phyloP scores from a whole-genome alignment of 2,888 invertebrate genomes.

The Prenolepis imparis region DNA sequence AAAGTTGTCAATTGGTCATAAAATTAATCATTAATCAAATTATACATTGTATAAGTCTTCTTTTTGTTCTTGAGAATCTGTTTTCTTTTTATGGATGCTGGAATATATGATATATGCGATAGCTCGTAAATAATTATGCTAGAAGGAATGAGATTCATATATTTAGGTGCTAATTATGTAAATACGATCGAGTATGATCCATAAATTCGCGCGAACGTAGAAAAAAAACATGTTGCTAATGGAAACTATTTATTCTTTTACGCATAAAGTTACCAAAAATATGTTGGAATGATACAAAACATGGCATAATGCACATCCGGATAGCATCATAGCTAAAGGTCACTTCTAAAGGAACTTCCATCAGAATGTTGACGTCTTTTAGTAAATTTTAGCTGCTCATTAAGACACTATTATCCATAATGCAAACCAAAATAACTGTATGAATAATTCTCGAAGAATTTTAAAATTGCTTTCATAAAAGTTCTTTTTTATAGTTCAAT shows the following conservation, averaged over 20 bases:
- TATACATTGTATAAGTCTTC: not conserved
- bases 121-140: slow-evolving; percentile 14
- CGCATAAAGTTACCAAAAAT: not conserved
- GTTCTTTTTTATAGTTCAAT: not conserved
- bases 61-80: not conserved
- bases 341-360: no score
- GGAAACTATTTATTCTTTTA: not conserved
- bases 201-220: not conserved
- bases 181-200: not conserved
- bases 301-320: not conserved
- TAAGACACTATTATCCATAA: not conserved
- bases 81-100: not conserved
- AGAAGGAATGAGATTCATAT: not conserved
- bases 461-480: not conserved
- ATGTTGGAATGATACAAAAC: not conserved
- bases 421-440: not conserved
- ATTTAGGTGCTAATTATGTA: not conserved
- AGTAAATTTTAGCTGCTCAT: not conserved
- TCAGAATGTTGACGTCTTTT: not conserved
- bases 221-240: not conserved
- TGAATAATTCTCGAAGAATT: not conserved
- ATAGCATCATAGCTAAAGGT: not conserved
- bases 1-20: not conserved
- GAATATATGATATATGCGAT: not conserved
- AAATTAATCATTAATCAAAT: not conserved